Base-by-base conservation (phyloP, 2,888 invertebrate species). In the Mimumesa dahlbomi region DNA sequence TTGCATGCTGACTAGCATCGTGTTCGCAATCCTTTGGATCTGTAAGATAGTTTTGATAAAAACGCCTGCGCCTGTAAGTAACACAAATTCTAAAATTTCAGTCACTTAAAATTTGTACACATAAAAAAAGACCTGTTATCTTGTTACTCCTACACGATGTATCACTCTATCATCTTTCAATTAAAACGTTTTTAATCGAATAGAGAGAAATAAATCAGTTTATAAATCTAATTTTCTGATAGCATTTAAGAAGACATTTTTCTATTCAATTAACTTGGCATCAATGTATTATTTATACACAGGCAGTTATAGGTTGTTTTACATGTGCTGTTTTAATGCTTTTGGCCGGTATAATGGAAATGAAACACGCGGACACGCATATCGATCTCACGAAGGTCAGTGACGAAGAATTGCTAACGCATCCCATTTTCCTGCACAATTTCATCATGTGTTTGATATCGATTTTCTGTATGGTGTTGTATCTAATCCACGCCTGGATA, bases 371-470 rank as follows among this genome's bases (percentile, higher is more conserved):
- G 1, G 84, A 89, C 63, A 66, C 72, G 2, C 74, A 88, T 56
- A 83, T 89, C n/a, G 83, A 88, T 67, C 42, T 87, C 11, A 75
- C 79, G 3, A 56, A 74, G 59, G 71, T 89, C n/a, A 69, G 79
- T 7, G 88, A 89, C 52, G 76, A 79, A 2, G 83, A 87, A 29
- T 64, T 88, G 42, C 49, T 85, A 2, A 16, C 36, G 1, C 87
- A 89, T 82, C 88, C 89, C 0, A 63, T 88, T 49, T 89, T 87
- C 57, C 73, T 85, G 42, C 88, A 89, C 61, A 86, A 86, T 68
- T 87, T 88, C 49, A 16, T 81, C 11, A 77, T 88, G 48, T 88
- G 87, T 58, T 78, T 87, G 13, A 14, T 87, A 11, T 87, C 88
- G 14, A 78, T 89, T n/a, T 80, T 86, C 21, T 79, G 79, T n/a